Evolutionary conservation across 1,140 invertebrate species (phyloP), one percentile per base, ranked within the genome.

Genomic region (Mya arenaria): DNA sequence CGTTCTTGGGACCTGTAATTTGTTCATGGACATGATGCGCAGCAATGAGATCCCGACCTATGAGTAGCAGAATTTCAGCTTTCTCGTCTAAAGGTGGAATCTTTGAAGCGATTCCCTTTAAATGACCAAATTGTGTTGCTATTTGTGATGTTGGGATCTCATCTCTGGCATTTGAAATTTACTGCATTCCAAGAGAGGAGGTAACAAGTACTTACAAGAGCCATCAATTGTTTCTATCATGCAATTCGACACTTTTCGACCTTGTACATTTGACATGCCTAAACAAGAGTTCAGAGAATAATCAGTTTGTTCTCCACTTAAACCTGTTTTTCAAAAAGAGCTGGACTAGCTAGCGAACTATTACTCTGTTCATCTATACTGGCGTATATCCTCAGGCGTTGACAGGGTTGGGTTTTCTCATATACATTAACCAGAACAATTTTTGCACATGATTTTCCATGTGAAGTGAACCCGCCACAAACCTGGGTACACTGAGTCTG

Each of bases 281-380:
- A n/a, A 48, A n/a, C 44, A 48, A 13, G 44, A 48, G n/a, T 48
- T 48, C 44, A 48, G n/a, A 13, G 44, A 13, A 48, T 48, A 48
- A 10, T 48, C n/a, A 48, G 10, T 13, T 48, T 48, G 10, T 48
- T 48, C 44, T 13, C 44, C 44, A 48, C n/a, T n/a, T 13, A 48
- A 17, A 30, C 30, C 30, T 39, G 66, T 0, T 4, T 52, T n/a
- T 72, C 69, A 52, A 84, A 79, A n/a, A 84, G 36, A 36, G 23
- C 23, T 19, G 74, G n/a, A 19, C 34, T 63, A 1, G 39, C 83
- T 25, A 80, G 39, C 3, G 75, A 66, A 30, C 32, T 36, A 48
- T 84, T 84, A 48, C 83, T 84, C 30, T 84, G 75, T 58, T 84
- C 77, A 56, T 80, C 83, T 52, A 80, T 56, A 0, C 79, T 63